These are phyloP conservation scores for Tribolium castaneum DNA, from an alignment of 1,140 invertebrate species.

Conservation along the genomic window DNA sequence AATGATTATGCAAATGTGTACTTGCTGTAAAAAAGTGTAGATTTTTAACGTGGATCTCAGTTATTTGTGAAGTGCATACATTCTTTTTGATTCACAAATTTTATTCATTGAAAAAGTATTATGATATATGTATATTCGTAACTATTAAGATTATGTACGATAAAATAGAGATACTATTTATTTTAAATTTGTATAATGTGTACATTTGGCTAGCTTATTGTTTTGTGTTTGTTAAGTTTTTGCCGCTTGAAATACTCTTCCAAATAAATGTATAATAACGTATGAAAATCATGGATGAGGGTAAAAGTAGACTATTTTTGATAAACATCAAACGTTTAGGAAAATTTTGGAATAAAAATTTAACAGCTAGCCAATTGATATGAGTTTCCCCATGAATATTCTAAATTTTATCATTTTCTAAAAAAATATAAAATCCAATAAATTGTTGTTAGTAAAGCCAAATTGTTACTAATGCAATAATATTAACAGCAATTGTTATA, in stretches of 20 bases:
- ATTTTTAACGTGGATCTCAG: constrained; percentile 35
- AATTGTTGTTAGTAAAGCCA: constrained; percentile 39
- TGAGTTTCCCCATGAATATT: constrained; percentile 20
- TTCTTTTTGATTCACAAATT: constrained; percentile 33
- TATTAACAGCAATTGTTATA: constrained; percentile 43
- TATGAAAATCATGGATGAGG: constrained; percentile 18
- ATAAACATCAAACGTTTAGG: constrained; percentile 20
- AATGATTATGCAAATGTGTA: not conserved
- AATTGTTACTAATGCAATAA: constrained; percentile 43
- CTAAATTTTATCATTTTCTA: constrained; percentile 36
- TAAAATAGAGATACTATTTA: constrained; percentile 4
- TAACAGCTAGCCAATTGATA: constrained; percentile 34
- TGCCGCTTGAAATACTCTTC: constrained; percentile 11
- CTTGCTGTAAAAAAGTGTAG: constrained; percentile 19
- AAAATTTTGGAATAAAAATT: constrained; percentile 11
- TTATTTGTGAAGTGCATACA: constrained; percentile 34
- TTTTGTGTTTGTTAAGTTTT: constrained; percentile 15
- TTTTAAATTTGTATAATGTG: constrained; percentile 22
- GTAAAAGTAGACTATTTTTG: constrained; percentile 33
- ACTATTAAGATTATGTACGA: constrained; percentile 9
- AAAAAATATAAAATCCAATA: constrained; percentile 33
- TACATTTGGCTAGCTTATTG: constrained; percentile 23
- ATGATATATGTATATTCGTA: constrained; percentile 33
- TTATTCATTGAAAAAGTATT: constrained; percentile 15
- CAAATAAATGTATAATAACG: constrained; percentile 1